Percentiles rank a stretch among this genome's conserved stretches.
These are phyloP conservation scores for Podarcis siculus DNA, from an alignment of 2,797 vertebrate genomes.

Conservation along the genomic window DNA sequence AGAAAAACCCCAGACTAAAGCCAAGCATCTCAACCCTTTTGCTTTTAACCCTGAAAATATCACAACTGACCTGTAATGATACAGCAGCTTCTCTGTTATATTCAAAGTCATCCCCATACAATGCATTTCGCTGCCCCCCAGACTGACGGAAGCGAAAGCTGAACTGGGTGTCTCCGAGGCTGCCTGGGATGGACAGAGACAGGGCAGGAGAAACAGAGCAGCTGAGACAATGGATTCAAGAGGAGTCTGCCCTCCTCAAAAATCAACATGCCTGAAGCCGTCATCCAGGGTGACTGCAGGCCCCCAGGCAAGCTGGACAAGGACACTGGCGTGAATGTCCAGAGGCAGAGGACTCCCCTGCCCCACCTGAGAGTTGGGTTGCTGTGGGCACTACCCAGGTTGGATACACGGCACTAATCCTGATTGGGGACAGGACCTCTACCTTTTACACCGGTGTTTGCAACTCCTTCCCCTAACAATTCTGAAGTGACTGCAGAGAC, in stretches of 20 bases:
- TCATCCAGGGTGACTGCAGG: neutral
- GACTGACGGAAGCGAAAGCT: constrained; percentile 93
- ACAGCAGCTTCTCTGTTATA: constrained; percentile 83
- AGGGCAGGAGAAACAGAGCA: neutral
- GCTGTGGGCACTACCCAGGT: neutral
- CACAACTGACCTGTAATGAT: constrained; percentile 82
- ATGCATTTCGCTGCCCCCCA: constrained; percentile 75
- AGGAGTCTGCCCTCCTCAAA: neutral
- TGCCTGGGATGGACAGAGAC: constrained; percentile 75
- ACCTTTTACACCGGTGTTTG: too few relatives aligned
- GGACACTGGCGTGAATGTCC: too few relatives aligned
- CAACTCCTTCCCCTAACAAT: too few relatives aligned
- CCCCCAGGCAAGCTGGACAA: neutral
- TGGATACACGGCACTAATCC: too few relatives aligned
- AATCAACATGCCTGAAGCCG: neutral
- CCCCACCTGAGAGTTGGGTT: neutral
- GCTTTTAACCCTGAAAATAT: neutral
- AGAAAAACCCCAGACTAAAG: neutral
- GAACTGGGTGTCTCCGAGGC: constrained; percentile 95
- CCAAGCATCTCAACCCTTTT: neutral
- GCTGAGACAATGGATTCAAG: neutral
- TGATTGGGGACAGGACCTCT: too few relatives aligned
- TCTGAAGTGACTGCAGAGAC: too few relatives aligned
- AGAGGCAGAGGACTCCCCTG: neutral
- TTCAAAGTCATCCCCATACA: constrained; percentile 69